Evolutionary conservation across 2,113 vertebrate species (phyloP).

Genomic region (Clarias gariepinus): DNA sequence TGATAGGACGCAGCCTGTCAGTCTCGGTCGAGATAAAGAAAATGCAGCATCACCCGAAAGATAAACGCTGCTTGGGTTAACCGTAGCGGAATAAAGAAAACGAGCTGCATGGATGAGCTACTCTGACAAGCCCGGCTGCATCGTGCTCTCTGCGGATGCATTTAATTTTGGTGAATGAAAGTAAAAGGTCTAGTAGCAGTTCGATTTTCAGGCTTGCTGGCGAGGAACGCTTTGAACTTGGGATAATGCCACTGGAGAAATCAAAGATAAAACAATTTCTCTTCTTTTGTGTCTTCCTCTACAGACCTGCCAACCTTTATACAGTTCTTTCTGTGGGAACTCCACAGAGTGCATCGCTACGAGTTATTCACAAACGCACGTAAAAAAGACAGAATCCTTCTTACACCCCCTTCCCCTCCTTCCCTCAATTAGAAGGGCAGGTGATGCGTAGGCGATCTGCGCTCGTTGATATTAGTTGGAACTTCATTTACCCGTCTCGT

Average conservation of each 20-base stretch:
- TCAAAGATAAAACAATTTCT: background rate
- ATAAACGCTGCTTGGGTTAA: background rate
- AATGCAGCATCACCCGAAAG: background rate
- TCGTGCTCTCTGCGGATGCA: background rate
- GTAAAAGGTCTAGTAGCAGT: background rate
- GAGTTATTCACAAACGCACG: background rate
- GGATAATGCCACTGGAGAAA: background rate
- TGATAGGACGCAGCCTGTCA: background rate
- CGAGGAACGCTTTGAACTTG: background rate
- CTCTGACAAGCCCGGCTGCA: background rate
- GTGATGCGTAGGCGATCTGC: too few species aligned
- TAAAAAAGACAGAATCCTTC: too few species aligned
- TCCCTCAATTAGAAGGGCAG: background rate
- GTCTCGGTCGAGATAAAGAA: background rate
- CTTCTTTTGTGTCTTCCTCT: background rate
- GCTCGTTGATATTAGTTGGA: too few species aligned
- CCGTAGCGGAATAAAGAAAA: background rate
- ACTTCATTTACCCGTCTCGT: too few species aligned
- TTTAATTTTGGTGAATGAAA: background rate
- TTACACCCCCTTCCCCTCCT: background rate
- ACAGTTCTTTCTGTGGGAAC: background rate
- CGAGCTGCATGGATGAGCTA: background rate
- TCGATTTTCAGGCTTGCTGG: background rate
- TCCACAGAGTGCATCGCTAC: background rate
- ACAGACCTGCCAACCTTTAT: background rate